phyloP scores from a whole-genome alignment of 1,140 invertebrate genomes.

The Thaumetopoea pityocampa region DNA sequence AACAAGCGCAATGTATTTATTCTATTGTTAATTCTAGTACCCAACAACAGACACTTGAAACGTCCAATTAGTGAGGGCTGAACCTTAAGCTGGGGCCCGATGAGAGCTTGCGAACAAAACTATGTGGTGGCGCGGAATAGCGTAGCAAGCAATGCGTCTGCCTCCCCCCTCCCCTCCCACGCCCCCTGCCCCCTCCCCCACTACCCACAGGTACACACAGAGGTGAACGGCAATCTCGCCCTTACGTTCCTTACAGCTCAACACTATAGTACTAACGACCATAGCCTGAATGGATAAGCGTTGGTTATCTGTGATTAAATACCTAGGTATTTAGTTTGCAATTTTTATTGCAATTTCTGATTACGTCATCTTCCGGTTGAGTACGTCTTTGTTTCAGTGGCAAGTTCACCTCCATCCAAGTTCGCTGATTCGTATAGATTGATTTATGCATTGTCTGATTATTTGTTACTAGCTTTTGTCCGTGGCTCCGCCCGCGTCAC shows the following conservation, averaged over 20 bases:
- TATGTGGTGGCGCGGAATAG: constrained; percentile 45
- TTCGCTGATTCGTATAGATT: too few species aligned
- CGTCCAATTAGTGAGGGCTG: constrained; percentile 52
- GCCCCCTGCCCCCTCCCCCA: constrained; percentile 9
- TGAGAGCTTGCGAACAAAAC: constrained; percentile 54
- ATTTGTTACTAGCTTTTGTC: too few species aligned
- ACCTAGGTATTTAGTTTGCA: too few species aligned
- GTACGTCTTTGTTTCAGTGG: too few species aligned
- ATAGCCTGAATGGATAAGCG: too few species aligned
- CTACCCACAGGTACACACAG: constrained; percentile 30
- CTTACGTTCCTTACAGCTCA: constrained; percentile 32
- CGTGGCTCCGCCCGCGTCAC: too few species aligned
- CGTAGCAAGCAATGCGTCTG: constrained; percentile 32
- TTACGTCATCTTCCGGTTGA: too few species aligned
- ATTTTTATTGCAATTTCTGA: too few species aligned
- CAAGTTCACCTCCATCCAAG: too few species aligned
- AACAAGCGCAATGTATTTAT: constrained; percentile 17
- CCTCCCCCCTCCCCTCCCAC: constrained; percentile 10
- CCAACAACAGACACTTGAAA: constrained; percentile 36
- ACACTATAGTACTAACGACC: constrained; percentile 20
- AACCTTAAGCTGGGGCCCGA: constrained; percentile 45
- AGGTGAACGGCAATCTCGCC: constrained; percentile 45
- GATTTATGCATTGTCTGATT: too few species aligned
- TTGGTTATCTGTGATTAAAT: too few species aligned
- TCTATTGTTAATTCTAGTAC: constrained; percentile 25